Percentiles rank a stretch among this genome's conserved stretches.
Evolutionary conservation across 2,113 vertebrate species (phyloP).

Genomic region (Dunckerocampus dactyliophorus): DNA sequence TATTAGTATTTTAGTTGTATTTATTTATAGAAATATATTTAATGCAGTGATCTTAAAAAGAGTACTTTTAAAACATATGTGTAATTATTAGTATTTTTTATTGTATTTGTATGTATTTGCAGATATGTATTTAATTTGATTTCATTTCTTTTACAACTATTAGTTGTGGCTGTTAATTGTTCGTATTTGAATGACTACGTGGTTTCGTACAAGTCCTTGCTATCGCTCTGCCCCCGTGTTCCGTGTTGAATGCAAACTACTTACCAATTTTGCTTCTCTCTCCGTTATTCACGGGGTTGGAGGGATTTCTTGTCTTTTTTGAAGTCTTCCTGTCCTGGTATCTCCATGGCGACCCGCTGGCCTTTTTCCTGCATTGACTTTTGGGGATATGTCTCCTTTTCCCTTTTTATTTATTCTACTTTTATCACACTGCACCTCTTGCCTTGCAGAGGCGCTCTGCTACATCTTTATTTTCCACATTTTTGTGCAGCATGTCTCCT

Average conservation of each 20-base stretch:
- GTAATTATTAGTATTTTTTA: no score
- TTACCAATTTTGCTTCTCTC: not conserved
- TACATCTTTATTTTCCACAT: not conserved
- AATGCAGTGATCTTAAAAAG: no score
- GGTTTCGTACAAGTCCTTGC: not conserved
- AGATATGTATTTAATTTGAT: no score
- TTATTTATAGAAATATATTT: no score
- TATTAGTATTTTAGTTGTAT: no score
- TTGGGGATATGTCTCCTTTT: not conserved
- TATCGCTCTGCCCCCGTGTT: not conserved
- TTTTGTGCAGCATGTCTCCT: not conserved
- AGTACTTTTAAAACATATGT: no score
- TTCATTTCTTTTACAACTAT: no score
- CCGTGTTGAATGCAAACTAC: not conserved
- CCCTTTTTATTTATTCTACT: slow-evolving; percentile 4
- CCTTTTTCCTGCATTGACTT: not conserved
- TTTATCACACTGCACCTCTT: not conserved
- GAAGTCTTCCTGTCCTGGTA: not conserved
- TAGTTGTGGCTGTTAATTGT: no score
- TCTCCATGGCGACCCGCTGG: not conserved
- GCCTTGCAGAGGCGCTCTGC: not conserved
- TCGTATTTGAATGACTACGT: no score
- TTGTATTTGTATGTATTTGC: no score
- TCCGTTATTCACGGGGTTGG: not conserved
- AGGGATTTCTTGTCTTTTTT: not conserved